Conservation (phyloP, 2,113 vertebrate species). For the Aix galericulata region DNA sequence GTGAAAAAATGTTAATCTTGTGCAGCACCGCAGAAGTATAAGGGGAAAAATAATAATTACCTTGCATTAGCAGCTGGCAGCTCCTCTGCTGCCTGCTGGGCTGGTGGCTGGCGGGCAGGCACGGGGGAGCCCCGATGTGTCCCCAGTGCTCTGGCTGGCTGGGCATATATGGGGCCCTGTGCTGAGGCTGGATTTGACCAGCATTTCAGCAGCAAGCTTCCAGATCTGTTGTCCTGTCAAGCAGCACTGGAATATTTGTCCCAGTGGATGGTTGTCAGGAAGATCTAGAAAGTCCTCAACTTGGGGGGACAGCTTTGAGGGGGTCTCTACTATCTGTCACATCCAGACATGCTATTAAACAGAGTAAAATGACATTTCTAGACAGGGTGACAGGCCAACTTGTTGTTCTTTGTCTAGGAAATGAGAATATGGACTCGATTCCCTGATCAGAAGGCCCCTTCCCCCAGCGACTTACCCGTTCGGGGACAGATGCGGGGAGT, state of each 20-base stretch:
- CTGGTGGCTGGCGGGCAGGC: neutral
- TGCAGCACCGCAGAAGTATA: neutral
- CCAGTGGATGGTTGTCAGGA: neutral
- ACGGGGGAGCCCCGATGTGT: neutral
- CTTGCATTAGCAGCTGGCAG: neutral
- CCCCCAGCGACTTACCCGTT: neutral
- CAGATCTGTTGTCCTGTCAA: neutral
- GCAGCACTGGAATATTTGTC: neutral
- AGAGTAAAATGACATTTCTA: neutral
- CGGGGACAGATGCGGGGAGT: conserved; percentile 63
- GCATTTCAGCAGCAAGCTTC: neutral
- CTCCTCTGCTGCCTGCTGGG: neutral
- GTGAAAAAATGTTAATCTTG: neutral
- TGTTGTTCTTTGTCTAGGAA: conserved; percentile 22
- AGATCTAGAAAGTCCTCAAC: neutral
- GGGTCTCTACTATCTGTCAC: neutral
- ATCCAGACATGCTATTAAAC: neutral
- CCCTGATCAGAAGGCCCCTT: conserved; percentile 6
- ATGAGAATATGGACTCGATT: neutral
- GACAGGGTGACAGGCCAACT: neutral
- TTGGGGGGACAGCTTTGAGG: neutral
- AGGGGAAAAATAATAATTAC: neutral
- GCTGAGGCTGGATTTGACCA: neutral
- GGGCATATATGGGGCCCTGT: rapidly evolving
- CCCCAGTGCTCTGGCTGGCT: neutral